phyloP scores from a whole-genome alignment of 2,888 invertebrate genomes.

The Gastracanthus pulcherrimus region DNA sequence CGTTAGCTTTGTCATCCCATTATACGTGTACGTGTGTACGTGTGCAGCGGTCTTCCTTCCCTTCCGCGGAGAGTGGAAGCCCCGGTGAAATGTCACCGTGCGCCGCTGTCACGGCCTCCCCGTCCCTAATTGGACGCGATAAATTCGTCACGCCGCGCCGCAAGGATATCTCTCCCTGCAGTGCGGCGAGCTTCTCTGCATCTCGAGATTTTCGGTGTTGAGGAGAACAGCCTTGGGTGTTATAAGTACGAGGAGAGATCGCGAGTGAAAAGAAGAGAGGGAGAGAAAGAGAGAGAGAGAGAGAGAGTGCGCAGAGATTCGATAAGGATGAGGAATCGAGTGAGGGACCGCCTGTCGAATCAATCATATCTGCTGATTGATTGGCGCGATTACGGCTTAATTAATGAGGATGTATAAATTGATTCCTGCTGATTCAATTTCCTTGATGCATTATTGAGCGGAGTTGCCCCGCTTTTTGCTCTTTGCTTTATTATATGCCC shows the following conservation, averaged over 20 bases:
- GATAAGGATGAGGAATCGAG: constrained; percentile 44
- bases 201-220: not conserved
- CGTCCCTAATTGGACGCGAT: constrained; percentile 72
- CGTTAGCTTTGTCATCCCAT: constrained; percentile 74
- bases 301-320: not conserved
- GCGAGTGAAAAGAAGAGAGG: not conserved
- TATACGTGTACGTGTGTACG: too few relatives aligned
- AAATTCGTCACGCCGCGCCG: constrained; percentile 65
- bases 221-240: too few relatives aligned
- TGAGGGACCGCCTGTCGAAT: constrained; percentile 45
- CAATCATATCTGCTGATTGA: constrained; percentile 55
- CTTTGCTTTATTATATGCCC: not conserved
- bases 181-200: too few relatives aligned
- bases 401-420: constrained; percentile 55
- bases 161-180: too few relatives aligned
- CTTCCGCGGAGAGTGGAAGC: constrained; percentile 5
- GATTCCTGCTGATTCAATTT: constrained; percentile 55
- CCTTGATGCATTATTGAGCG: constrained; percentile 37
- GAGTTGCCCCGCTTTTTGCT: not conserved
- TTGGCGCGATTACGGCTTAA: constrained; percentile 52
- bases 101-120: not conserved
- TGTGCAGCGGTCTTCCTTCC: constrained; percentile 50
- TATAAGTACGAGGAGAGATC: too few relatives aligned
- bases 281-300: not conserved
- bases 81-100: constrained; percentile 63